These are phyloP conservation scores for Peromyscus aztecus DNA, from an alignment of 2,797 vertebrate genomes.

Conservation along the genomic window DNA sequence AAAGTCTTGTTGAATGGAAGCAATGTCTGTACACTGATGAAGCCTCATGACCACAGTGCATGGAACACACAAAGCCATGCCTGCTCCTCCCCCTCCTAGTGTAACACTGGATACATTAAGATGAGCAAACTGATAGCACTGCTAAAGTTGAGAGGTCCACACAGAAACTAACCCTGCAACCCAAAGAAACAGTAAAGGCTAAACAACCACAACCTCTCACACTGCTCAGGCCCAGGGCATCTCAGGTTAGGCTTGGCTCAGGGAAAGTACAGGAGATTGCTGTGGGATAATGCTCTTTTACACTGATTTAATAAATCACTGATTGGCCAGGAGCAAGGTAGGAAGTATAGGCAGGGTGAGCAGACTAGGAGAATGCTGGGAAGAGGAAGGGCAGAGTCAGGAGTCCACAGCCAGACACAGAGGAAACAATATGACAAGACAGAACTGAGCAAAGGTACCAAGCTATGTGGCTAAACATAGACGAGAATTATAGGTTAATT, in stretches of 20 bases:
- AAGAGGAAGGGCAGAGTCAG: too few species aligned
- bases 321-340: too few species aligned
- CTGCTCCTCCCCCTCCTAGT: background rate
- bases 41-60: background rate
- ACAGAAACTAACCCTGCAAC: background rate
- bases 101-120: background rate
- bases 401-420: too few species aligned
- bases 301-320: too few species aligned
- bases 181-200: background rate
- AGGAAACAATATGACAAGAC: too few species aligned
- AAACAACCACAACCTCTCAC: rapidly evolving
- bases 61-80: background rate
- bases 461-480: too few species aligned
- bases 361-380: too few species aligned
- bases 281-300: too few species aligned
- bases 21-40: background rate
- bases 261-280: background rate
- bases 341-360: too few species aligned
- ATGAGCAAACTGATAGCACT: background rate
- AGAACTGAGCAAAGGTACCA: too few species aligned
- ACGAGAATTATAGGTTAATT: too few species aligned
- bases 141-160: background rate
- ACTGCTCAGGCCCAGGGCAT: too few species aligned
- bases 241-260: rapidly evolving
- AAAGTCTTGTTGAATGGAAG: background rate